Evolutionary conservation across 2,888 invertebrate genomes (phyloP).

Genomic region (Perdita meconis): DNA sequence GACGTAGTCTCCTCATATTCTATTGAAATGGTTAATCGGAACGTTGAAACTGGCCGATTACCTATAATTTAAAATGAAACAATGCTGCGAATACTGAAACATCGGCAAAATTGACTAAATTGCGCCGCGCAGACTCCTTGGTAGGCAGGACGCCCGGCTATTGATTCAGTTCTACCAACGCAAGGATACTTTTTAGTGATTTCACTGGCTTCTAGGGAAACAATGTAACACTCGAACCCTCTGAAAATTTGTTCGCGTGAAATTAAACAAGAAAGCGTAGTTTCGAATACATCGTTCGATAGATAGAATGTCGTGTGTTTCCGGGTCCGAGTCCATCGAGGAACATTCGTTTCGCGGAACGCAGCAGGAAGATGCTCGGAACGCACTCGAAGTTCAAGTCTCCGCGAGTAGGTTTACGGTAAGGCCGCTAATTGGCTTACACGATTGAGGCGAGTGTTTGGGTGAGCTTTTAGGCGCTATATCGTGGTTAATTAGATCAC

Average conservation of each 20-base stretch:
- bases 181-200: slow-evolving; percentile 66
- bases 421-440: slow-evolving; percentile 50
- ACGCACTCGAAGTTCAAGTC: not conserved
- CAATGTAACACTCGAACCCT: no score
- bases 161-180: slow-evolving; percentile 81
- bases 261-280: no score
- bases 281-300: no score
- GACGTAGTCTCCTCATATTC: no score
- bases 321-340: not conserved
- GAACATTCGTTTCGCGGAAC: not conserved
- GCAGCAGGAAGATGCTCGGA: not conserved
- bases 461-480: slow-evolving; percentile 1
- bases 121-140: slow-evolving; percentile 71
- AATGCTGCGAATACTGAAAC: slow-evolving; percentile 69
- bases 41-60: no score
- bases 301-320: no score
- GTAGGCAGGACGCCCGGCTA: slow-evolving; percentile 73
- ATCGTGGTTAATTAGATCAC: slow-evolving; percentile 38
- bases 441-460: slow-evolving; percentile 36
- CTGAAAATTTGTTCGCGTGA: no score
- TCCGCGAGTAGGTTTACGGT: slow-evolving; percentile 20
- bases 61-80: no score
- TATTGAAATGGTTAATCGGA: no score
- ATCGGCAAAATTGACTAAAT: slow-evolving; percentile 62
- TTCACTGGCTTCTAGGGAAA: slow-evolving; percentile 62